Base-by-base conservation (phyloP, 2,113 vertebrate species). In the Urocitellus parryii region DNA sequence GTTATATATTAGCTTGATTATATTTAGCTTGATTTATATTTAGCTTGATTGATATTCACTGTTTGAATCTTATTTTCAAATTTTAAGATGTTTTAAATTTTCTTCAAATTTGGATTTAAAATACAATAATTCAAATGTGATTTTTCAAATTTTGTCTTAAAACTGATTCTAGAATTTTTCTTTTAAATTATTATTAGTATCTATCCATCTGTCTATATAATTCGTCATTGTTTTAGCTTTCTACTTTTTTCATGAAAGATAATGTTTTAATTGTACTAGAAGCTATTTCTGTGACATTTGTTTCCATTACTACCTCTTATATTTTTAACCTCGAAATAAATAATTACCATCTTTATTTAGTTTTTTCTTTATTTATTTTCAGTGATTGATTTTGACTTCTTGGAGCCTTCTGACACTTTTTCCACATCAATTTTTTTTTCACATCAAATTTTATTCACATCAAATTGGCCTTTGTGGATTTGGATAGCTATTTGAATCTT, bases 71-170 rank as follows among this genome's bases (percentile, higher is more conserved):
- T 76, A 79, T 81, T 96, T 93, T 82, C 10, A 87, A 5, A 77
- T 82, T n/a, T 94, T 90, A 77, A 89, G 92, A 45, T 95, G 8
- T 39, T 84, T 83, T 65, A 65, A 78, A 63, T 68, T 85, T 37
- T 77, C 53, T 67, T 11, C 87, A 87, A 68, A 24, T 61, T 42
- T 92, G 73, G 5, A 2, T 95, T 84, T 76, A 65, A 91, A 78
- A 32, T 96, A 27, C 84, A 91, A 78, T 2, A 92, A 95, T 95
- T 93, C 13, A 92, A 39, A 84, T 92, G 65, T 4, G 3, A 51
- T 53, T 95, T 96, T 45, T 91, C 17, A 96, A 85, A 12, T 84
- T 95, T 12, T 90, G 1, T 94, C 34, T 79, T 92, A 90, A 76
- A 85, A 78, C 76, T 88, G 4, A 90, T 90, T 85, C 67, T 92